These are phyloP conservation scores for Mamestra configurata DNA, from an alignment of 1,140 invertebrate species.

Conservation along the genomic window DNA sequence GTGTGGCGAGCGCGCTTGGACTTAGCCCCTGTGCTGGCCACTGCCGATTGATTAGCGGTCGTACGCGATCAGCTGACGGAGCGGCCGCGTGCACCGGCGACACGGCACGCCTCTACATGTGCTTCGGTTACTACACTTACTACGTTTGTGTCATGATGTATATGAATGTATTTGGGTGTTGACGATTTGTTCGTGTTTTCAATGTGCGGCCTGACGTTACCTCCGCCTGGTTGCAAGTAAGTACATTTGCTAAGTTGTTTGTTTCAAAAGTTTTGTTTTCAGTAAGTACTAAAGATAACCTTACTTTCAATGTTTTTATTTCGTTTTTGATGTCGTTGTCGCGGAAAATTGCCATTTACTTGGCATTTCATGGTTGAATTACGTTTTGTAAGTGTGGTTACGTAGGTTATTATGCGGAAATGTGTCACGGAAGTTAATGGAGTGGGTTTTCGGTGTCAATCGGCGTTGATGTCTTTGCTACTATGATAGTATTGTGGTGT, in stretches of 20 bases:
- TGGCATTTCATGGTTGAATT: constrained; percentile 22
- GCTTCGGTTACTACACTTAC: constrained; percentile 69
- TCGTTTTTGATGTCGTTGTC: constrained; percentile 19
- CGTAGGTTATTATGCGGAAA: not conserved
- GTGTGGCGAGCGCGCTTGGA: constrained; percentile 31
- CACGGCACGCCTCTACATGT: constrained; percentile 71
- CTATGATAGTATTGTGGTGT: not conserved
- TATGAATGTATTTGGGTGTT: constrained; percentile 76
- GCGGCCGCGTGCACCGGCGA: constrained; percentile 59
- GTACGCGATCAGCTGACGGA: constrained; percentile 75
- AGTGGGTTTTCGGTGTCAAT: not conserved
- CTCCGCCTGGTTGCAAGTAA: constrained; percentile 61
- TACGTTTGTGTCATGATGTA: constrained; percentile 74
- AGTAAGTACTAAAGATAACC: constrained; percentile 33
- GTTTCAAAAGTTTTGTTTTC: constrained; percentile 25
- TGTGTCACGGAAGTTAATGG: constrained; percentile 12
- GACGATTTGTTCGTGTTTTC: constrained; percentile 64
- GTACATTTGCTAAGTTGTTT: constrained; percentile 46
- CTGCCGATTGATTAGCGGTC: constrained; percentile 64
- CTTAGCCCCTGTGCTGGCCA: constrained; percentile 46
- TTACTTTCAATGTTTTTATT: constrained; percentile 50
- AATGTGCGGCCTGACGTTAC: constrained; percentile 55
- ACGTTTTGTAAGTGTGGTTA: not conserved
- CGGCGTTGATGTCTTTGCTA: constrained; percentile 63
- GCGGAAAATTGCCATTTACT: constrained; percentile 34